Evolutionary conservation across 1,140 invertebrate genomes (phyloP).

Genomic region (Nephotettix cincticeps): DNA sequence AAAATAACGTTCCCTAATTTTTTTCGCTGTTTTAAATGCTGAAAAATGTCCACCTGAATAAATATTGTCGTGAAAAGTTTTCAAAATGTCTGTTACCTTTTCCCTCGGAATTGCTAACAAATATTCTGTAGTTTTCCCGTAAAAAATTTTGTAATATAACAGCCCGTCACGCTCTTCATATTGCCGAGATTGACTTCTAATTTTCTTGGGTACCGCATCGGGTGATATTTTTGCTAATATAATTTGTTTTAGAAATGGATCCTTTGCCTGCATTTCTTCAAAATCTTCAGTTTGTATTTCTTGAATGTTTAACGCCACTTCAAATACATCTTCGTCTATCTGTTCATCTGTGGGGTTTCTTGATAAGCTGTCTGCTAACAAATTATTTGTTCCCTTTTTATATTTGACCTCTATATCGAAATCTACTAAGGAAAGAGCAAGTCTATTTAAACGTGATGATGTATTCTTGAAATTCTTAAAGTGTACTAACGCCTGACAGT

Average conservation of each 20-base stretch:
- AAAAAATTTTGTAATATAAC: neutral
- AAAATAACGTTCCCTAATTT: neutral
- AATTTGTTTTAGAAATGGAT: neutral
- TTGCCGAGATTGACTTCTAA: neutral
- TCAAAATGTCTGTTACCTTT: neutral
- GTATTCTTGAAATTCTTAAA: neutral
- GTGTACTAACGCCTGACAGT: neutral
- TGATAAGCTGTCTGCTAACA: neutral
- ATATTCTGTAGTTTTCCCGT: neutral
- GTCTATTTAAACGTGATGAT: neutral
- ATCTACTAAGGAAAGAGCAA: neutral
- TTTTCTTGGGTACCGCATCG: neutral
- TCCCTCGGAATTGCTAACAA: neutral
- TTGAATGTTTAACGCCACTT: neutral
- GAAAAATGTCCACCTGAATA: neutral
- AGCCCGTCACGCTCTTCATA: neutral
- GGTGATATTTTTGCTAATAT: too few species aligned
- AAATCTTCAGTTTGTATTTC: too few species aligned
- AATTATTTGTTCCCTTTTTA: neutral
- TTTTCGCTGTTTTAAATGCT: neutral
- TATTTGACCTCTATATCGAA: neutral
- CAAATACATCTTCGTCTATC: neutral
- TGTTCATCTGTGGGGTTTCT: neutral
- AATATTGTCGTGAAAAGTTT: neutral
- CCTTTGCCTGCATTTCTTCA: neutral